Conservation (phyloP, 1,140 invertebrate genomes). For the Coelopa frigida region DNA sequence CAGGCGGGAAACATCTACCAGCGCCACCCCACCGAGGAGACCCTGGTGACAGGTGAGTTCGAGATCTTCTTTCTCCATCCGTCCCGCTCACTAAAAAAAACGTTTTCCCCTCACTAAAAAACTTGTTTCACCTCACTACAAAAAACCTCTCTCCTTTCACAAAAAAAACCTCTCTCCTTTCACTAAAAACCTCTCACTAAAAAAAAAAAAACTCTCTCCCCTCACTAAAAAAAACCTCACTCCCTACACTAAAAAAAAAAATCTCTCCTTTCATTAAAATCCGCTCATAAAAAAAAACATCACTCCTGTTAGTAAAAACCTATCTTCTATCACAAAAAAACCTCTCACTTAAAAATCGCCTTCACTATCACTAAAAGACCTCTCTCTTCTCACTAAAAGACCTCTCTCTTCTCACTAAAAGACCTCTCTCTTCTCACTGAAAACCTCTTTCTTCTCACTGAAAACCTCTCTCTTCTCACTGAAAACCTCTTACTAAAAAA, state of each 20-base stretch:
- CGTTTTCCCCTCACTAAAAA: neutral
- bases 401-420: neutral
- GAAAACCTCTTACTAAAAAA: neutral
- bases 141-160: too few species aligned
- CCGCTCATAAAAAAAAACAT: neutral
- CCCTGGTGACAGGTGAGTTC: constrained; percentile 45
- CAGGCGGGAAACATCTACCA: constrained; percentile 50
- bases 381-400: constrained; percentile 47
- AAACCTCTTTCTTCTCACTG: neutral
- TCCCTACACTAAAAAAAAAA: too few species aligned
- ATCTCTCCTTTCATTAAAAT: neutral
- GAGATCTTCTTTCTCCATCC: too few species aligned
- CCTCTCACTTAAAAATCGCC: neutral
- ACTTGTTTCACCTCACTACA: too few species aligned
- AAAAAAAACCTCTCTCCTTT: too few species aligned
- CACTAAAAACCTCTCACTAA: too few species aligned
- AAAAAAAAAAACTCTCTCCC: too few species aligned
- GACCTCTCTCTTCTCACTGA: neutral
- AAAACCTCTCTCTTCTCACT: neutral
- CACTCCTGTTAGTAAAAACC: too few species aligned
- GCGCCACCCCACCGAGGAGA: constrained; percentile 59
- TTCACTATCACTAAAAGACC: constrained; percentile 44
- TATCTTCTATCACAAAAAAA: neutral
- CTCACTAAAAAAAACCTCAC: too few species aligned
- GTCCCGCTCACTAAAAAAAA: neutral